phyloP scores from a whole-genome alignment of 2,797 vertebrate species.

The Microhierax caerulescens region DNA sequence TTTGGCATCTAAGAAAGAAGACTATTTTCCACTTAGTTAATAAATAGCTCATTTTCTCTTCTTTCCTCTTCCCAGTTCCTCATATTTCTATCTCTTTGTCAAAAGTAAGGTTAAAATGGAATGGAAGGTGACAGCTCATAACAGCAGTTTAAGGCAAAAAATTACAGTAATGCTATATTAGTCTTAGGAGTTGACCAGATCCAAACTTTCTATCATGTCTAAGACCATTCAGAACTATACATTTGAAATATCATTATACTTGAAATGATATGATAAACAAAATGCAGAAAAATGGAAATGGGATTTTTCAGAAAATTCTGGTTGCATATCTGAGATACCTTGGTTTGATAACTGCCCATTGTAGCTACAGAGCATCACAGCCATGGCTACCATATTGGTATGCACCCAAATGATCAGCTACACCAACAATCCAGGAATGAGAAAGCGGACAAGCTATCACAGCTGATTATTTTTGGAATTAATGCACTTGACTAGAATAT shows the following conservation, averaged over 20 bases:
- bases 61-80: neutral
- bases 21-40: neutral
- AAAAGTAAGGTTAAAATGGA: neutral
- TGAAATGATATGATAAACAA: neutral
- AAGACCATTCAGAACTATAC: neutral
- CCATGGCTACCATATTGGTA: accelerated
- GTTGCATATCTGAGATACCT: neutral
- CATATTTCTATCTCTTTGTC: neutral
- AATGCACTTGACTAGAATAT: neutral
- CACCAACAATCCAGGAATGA: neutral
- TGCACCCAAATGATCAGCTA: neutral
- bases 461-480: neutral
- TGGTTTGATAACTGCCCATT: neutral
- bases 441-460: neutral
- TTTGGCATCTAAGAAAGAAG: neutral
- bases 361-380: neutral
- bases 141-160: neutral
- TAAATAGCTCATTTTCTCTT: neutral
- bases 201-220: neutral
- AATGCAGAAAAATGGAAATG: neutral
- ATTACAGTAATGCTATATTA: neutral
- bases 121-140: neutral
- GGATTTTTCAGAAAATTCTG: neutral
- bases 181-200: neutral
- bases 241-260: neutral